phyloP scores from a whole-genome alignment of 2,888 invertebrate species.

The Pollenia amentaria region DNA sequence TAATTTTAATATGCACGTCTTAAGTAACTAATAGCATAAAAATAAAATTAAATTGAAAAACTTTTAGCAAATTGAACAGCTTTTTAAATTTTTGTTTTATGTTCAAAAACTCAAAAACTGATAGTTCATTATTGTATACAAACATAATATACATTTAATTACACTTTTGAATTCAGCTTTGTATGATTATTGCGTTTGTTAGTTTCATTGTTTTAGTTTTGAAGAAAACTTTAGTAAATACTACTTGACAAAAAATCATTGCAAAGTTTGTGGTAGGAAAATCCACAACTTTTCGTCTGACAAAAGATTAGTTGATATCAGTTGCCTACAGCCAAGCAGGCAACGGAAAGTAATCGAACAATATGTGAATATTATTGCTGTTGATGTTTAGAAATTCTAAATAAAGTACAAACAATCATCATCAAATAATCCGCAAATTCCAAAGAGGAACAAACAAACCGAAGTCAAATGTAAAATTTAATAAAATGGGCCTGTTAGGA shows the following conservation, averaged over 20 bases:
- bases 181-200: conserved; percentile 44
- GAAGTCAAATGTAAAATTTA: conserved; percentile 63
- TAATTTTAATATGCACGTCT: too few relatives aligned
- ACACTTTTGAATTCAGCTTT: conserved; percentile 47
- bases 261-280: conserved; percentile 60
- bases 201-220: conserved; percentile 60
- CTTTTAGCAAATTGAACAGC: too few relatives aligned
- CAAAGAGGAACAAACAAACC: conserved; percentile 47
- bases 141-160: conserved; percentile 27
- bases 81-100: too few relatives aligned
- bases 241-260: conserved; percentile 59
- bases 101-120: too few relatives aligned
- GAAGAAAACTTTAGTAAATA: conserved; percentile 41
- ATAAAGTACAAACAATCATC: conserved; percentile 49
- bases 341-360: conserved; percentile 21
- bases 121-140: too few relatives aligned
- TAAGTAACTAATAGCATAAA: too few relatives aligned
- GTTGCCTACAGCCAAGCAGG: conserved; percentile 66
- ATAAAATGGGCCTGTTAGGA: conserved; percentile 39
- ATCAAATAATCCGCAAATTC: conserved; percentile 67
- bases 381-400: conserved; percentile 59
- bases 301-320: conserved; percentile 73
- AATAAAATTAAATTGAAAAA: too few relatives aligned
- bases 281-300: conserved; percentile 63
- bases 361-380: background rate